Conservation (phyloP, 2,797 vertebrate genomes). For the Aplochiton taeniatus region DNA sequence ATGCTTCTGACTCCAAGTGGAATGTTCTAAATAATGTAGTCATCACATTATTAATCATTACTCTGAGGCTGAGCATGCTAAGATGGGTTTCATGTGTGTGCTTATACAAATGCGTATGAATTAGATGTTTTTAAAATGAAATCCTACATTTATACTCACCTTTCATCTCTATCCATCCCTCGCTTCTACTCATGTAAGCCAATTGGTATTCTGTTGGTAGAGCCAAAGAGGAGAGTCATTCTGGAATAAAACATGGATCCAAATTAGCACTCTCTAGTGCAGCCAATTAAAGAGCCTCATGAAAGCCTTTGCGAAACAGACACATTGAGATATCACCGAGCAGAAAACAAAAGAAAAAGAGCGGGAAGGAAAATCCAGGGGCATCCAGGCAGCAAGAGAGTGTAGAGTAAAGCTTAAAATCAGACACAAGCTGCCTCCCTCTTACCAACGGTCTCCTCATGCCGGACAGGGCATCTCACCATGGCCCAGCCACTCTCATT, state of each 20-base stretch:
- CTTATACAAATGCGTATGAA: not conserved
- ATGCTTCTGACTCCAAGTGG: slow-evolving; percentile 48
- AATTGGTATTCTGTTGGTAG: slow-evolving; percentile 16
- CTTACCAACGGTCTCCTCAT: slow-evolving; percentile 13
- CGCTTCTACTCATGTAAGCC: not conserved
- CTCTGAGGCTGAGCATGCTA: slow-evolving; percentile 23
- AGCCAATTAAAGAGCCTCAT: slow-evolving; percentile 10
- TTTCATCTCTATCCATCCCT: not conserved
- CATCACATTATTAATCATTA: slow-evolving; percentile 58
- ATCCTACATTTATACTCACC: not conserved
- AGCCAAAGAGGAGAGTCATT: slow-evolving; percentile 18
- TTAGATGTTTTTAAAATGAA: not conserved
- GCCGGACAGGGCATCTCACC: slow-evolving; percentile 24
- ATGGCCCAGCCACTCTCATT: slow-evolving; percentile 29
- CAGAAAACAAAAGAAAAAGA: slow-evolving; percentile 39
- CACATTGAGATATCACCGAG: not conserved
- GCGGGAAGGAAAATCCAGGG: slow-evolving; percentile 28
- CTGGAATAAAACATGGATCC: slow-evolving; percentile 46
- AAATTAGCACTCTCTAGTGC: slow-evolving; percentile 29
- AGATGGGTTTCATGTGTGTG: slow-evolving; percentile 22
- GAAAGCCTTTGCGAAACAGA: slow-evolving; percentile 23
- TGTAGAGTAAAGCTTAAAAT: slow-evolving; percentile 24
- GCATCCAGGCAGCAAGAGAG: slow-evolving; percentile 33
- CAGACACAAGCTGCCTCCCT: slow-evolving; percentile 15
- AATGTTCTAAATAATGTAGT: slow-evolving; percentile 59